Conservation (phyloP, 30 jellyfish, hydroid and myxozoan species). For the Cassiopea xamachana region DNA sequence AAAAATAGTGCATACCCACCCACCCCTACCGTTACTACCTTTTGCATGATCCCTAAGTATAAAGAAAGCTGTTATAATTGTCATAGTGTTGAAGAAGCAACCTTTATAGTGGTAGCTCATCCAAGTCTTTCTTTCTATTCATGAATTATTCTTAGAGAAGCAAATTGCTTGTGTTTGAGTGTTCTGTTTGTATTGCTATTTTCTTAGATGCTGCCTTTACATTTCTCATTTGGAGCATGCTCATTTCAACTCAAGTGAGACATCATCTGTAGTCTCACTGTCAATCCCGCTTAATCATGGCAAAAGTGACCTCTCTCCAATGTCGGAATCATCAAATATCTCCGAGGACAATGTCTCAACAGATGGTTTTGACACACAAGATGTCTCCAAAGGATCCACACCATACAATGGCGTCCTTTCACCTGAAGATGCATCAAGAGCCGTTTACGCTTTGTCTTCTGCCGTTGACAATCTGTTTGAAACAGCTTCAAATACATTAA, state of each 20-base stretch:
- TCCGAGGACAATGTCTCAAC: constrained; percentile 76
- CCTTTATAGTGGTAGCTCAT: too few species aligned
- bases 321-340: constrained; percentile 71
- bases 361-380: constrained; percentile 40
- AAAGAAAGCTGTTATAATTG: too few species aligned
- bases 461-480: constrained; percentile 97
- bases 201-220: constrained; percentile 86
- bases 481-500: constrained; percentile 93
- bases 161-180: not conserved
- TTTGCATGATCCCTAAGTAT: too few species aligned
- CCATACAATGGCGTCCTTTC: constrained; percentile 85
- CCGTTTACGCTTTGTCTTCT: constrained; percentile 94
- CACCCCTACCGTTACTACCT: too few species aligned
- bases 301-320: constrained; percentile 65
- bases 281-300: constrained; percentile 40
- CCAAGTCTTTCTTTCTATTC: not conserved
- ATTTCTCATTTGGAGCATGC: constrained; percentile 96
- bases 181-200: not conserved
- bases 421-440: constrained; percentile 98
- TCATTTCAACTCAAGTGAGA: constrained; percentile 76
- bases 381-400: constrained; percentile 56
- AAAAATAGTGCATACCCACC: too few species aligned
- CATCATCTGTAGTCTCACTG: constrained; percentile 63
- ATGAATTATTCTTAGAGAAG: too few species aligned
- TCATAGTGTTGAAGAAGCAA: too few species aligned